phyloP scores from a whole-genome alignment of 2,797 vertebrate species.

The Acanthurus leucopareius region DNA sequence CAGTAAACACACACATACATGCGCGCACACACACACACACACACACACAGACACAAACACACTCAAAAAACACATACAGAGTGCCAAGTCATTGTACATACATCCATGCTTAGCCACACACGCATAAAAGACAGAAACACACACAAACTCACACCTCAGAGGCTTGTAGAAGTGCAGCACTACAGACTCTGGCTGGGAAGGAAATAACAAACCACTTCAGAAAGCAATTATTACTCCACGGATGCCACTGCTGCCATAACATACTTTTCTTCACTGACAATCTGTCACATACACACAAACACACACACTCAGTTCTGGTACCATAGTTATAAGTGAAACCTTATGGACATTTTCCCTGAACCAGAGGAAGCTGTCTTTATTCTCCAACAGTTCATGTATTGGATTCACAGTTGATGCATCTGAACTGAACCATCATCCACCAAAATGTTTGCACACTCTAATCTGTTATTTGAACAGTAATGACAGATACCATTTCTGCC shows the following conservation, averaged over 20 bases:
- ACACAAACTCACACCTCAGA: conserved; percentile 27
- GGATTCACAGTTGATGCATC: conserved; percentile 21
- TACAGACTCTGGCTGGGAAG: conserved; percentile 25
- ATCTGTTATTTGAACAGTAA: conserved; percentile 48
- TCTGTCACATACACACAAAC: conserved; percentile 21
- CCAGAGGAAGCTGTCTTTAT: conserved; percentile 1
- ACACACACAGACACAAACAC: conserved; percentile 32
- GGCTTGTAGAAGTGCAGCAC: conserved; percentile 12
- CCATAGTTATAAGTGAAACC: conserved; percentile 49
- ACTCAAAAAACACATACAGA: conserved; percentile 13
- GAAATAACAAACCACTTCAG: conserved; percentile 55
- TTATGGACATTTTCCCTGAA: conserved; percentile 27
- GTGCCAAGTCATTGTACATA: conserved; percentile 41
- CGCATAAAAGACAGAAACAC: conserved; percentile 1
- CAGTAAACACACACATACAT: conserved; percentile 62
- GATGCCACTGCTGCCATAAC: conserved; percentile 40
- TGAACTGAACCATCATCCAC: conserved; percentile 21
- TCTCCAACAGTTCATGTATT: conserved; percentile 22
- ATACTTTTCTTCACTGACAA: conserved; percentile 40
- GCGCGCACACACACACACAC: conserved; percentile 32
- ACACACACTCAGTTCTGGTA: conserved; percentile 6
- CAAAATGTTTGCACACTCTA: conserved; percentile 21
- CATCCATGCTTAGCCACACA: conserved; percentile 9
- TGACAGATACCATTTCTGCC: conserved; percentile 36
- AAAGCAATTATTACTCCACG: conserved; percentile 58